Conservation (phyloP, 1,140 invertebrate genomes). For the Mya arenaria region DNA sequence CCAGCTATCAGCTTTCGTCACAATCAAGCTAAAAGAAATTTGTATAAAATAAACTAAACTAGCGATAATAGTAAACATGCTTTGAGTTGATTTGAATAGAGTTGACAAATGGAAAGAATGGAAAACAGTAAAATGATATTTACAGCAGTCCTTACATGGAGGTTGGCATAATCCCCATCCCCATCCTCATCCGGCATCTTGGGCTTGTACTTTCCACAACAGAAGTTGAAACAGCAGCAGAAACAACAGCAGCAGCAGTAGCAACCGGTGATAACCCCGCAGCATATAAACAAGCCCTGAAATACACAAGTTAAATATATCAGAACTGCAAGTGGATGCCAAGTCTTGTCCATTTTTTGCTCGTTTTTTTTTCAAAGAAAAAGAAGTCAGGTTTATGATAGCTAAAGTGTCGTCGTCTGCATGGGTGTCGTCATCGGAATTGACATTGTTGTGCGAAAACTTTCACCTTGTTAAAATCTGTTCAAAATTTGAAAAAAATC, state of each 20-base stretch:
- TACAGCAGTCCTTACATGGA: conserved; percentile 87
- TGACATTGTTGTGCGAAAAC: neutral
- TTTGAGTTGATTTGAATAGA: neutral
- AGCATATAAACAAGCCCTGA: conserved; percentile 92
- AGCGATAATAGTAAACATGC: neutral
- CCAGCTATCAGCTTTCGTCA: too few species aligned
- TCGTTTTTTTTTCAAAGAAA: neutral
- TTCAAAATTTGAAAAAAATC: too few species aligned
- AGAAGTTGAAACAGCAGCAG: conserved; percentile 98
- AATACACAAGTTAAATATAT: conserved; percentile 71
- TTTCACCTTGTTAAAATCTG: neutral
- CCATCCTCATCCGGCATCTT: conserved; percentile 91
- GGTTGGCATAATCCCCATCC: conserved; percentile 90
- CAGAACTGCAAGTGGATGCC: too few species aligned
- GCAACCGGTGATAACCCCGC: conserved; percentile 94
- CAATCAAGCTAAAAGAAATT: too few species aligned
- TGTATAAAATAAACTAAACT: too few species aligned
- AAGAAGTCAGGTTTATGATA: neutral
- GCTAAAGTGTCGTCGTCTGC: neutral
- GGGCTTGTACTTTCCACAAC: conserved; percentile 98
- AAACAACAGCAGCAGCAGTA: conserved; percentile 96
- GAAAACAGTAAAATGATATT: neutral
- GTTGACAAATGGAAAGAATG: neutral
- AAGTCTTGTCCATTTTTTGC: too few species aligned
- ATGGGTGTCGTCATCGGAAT: neutral